Evolutionary conservation across 2,888 invertebrate species (phyloP), one percentile per base, ranked within the genome.

Genomic region (Caenorhabditis uteleia): DNA sequence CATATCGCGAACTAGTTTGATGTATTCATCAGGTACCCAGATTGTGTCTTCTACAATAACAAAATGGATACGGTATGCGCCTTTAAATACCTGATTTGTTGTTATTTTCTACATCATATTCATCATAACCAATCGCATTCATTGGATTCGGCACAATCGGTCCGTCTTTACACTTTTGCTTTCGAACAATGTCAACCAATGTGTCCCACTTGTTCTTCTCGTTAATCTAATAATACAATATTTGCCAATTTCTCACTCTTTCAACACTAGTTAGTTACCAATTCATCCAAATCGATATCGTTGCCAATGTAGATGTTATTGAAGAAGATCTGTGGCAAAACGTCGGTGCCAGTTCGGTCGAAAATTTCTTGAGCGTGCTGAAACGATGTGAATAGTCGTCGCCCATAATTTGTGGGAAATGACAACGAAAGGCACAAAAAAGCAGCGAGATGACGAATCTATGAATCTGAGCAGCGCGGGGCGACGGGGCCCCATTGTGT

Each of bases 301-400:
- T 84, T 84, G 18, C 84, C 84, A 36, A 85, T 77, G 59, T 84
- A 82, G 21, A 69, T 70, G 29, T 78, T 79, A 67, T 85, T 84
- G 77, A 85, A 85, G 75, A 84, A 85, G 25, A 85, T 83, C 66
- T 85, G 85, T 1, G 85, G 85, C 7, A 84, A 83, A 14, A 68
- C 58, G 4, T 80, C 82, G 23, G 77, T 75, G 49, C 76, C 83
- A 1, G 83, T 81, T 36, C 76, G 69, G 21, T 68, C 54, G 60
- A 77, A 74, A 43, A 84, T 68, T 40, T 82, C 80, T 12, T 77
- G 75, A 43, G 83, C 68, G 21, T 77, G 75, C 56, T 74, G 56
- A 57, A 62, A 57, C 49, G 38, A 27, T 50, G n/a, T n/a, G n/a
- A n/a, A n/a, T n/a, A n/a, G n/a, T n/a, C n/a, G n/a, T n/a, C n/a